A percentile compares a stretch with the other conserved stretches of the same genome.
Conservation (phyloP, 1,140 invertebrate species). For the Drosophila kurseongensis region DNA sequence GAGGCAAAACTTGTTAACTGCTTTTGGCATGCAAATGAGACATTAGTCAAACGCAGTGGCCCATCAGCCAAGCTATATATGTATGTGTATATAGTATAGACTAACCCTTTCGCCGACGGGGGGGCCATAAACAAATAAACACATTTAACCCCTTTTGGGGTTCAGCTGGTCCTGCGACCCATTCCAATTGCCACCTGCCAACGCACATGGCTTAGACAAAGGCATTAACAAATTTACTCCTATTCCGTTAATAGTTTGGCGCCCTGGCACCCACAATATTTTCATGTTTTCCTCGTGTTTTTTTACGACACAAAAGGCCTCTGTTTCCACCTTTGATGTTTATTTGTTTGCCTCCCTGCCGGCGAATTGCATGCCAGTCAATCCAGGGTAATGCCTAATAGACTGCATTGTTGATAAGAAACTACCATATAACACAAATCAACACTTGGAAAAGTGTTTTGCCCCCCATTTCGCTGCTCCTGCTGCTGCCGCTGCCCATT, state of each 20-base stretch:
- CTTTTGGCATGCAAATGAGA: constrained; percentile 83
- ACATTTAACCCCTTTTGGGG: constrained; percentile 72
- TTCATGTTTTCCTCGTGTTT: constrained; percentile 55
- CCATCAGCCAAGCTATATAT: constrained; percentile 48
- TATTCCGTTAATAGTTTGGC: constrained; percentile 78
- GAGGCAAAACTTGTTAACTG: constrained; percentile 76
- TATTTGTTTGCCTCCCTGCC: constrained; percentile 62
- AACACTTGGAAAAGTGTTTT: constrained; percentile 82
- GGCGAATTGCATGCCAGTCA: constrained; percentile 66
- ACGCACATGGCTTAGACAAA: constrained; percentile 77
- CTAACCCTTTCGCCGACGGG: constrained; percentile 43
- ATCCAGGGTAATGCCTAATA: constrained; percentile 64
- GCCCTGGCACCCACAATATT: constrained; percentile 46
- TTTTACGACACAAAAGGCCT: constrained; percentile 69
- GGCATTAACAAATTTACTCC: constrained; percentile 81
- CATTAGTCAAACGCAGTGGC: constrained; percentile 81
- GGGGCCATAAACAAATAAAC: constrained; percentile 80
- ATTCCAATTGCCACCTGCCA: constrained; percentile 58
- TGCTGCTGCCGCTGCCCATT: constrained; percentile 12
- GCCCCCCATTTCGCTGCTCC: constrained; percentile 3
- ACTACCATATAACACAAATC: constrained; percentile 76
- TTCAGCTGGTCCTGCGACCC: constrained; percentile 41
- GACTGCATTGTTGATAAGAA: constrained; percentile 81
- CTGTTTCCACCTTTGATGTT: constrained; percentile 74
- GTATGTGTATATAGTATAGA: constrained; percentile 17